Evolutionary conservation across 2,888 invertebrate genomes (phyloP), one percentile per base, ranked within the genome.

Genomic region (Caenorhabditis wallacei): DNA sequence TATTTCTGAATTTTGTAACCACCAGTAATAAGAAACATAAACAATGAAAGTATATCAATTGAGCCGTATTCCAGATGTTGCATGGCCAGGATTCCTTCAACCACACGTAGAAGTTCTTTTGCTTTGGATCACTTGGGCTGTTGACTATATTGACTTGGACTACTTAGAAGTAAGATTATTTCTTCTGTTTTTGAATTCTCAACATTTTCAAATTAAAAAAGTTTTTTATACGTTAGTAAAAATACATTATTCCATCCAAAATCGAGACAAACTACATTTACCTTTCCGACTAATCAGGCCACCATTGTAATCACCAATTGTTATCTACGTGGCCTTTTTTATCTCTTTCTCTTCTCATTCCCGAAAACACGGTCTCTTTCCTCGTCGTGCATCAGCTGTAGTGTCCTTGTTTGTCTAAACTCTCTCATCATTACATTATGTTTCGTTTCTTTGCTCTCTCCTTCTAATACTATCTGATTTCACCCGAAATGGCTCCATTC

Each of bases 101-200:
- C 90, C 91, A 18, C 88, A 91, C 80, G 86, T 90, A 4, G 90
- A 90, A 83, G 90, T 88, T 2, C 76, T 88, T 11, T 81, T 88
- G 1, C 80, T 88, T 13, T 88, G 88, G 88, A 88, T 88, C 63
- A 88, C 88, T 8, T 88, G 88, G 84, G 85, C 87, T 0, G 87
- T 91, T 61, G 90, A 90, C 61, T 90, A 91, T 84, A 89, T 90
- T 66, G 90, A 91, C 71, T 64, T 90, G 35, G 90, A 91, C 35
- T 91, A 91, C 80, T 64, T 91, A 16, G 91, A 91, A 86, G 91
- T 91, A 20, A 68, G 43, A 40, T 10, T 40, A 26, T 40, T 40
- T 40, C 40, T 2, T 13, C 2, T 40, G 10, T 35, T 35, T 35
- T n/a, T n/a, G n/a, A n/a, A 35, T 4, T 35, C 10, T 35, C 35